Percentiles rank a stretch among this genome's conserved stretches.
Evolutionary conservation across 92 coral and sea anemone genomes (phyloP).

Genomic region (Zoanthus solanderi): DNA sequence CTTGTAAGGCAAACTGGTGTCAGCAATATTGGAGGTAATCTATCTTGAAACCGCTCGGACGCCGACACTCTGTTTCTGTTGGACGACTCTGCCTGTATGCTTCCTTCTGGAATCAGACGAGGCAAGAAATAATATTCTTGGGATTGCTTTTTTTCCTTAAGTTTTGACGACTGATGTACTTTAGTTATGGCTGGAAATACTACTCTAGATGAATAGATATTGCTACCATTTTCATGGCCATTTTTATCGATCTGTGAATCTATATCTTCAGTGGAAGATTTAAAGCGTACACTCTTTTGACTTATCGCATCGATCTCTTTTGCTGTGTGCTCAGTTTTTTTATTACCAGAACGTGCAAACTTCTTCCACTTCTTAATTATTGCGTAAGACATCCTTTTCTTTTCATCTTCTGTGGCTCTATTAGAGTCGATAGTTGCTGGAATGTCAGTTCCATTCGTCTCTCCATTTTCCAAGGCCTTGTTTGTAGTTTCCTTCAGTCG

Average conservation of each 20-base stretch:
- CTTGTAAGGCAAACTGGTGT: conserved; percentile 25
- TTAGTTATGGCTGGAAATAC: conserved; percentile 65
- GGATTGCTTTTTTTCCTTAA: conserved; percentile 29
- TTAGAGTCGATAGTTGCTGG: conserved; percentile 26
- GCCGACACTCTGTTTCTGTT: neutral
- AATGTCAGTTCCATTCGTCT: neutral
- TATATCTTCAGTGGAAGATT: conserved; percentile 48
- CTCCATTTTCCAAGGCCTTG: conserved; percentile 24
- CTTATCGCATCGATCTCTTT: conserved; percentile 52
- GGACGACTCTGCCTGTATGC: conserved; percentile 7
- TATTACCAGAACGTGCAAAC: conserved; percentile 34
- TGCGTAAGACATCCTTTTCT: conserved; percentile 59
- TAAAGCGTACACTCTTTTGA: conserved; percentile 65
- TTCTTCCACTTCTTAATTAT: conserved; percentile 65
- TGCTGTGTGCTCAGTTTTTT: conserved; percentile 45
- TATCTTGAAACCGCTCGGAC: conserved; percentile 9
- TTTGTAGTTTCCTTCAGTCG: conserved; percentile 57
- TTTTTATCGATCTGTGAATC: conserved; percentile 25
- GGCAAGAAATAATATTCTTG: conserved; percentile 30
- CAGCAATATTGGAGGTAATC: conserved; percentile 29
- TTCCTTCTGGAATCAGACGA: conserved; percentile 1
- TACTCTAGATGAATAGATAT: conserved; percentile 35
- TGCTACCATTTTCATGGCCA: neutral
- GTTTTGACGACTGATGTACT: conserved; percentile 42
- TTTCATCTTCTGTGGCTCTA: conserved; percentile 62